Conservation (phyloP, 2,797 vertebrate genomes). For the Rhinophrynus dorsalis region DNA sequence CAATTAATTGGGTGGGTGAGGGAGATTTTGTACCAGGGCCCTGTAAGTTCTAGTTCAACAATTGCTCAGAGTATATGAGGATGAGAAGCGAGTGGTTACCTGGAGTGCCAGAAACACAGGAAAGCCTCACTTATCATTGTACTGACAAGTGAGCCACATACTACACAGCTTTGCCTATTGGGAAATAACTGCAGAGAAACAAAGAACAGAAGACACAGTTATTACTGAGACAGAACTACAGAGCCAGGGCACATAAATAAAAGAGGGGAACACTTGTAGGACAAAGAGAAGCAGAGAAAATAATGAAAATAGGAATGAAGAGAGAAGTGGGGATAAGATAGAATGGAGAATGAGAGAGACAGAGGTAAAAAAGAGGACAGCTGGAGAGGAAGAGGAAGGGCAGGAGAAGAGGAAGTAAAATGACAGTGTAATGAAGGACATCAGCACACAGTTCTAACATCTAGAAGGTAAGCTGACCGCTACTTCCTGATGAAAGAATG, state of each 20-base stretch:
- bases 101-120: slow-evolving; percentile 32
- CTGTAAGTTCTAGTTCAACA: too few species aligned
- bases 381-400: too few species aligned
- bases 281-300: background rate
- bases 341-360: too few species aligned
- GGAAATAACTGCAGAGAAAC: slow-evolving; percentile 15
- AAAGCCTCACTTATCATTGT: slow-evolving; percentile 27
- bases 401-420: background rate
- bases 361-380: too few species aligned
- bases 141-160: slow-evolving; percentile 28
- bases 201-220: background rate
- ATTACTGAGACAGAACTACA: too few species aligned
- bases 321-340: too few species aligned
- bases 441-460: background rate
- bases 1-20: too few species aligned
- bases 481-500: background rate
- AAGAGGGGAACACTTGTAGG: background rate
- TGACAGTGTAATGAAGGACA: background rate
- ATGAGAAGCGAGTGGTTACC: slow-evolving; percentile 3
- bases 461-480: background rate
- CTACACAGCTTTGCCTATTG: slow-evolving; percentile 40
- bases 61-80: background rate
- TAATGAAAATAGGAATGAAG: too few species aligned
- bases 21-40: too few species aligned
- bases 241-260: too few species aligned